A percentile compares a stretch with the other conserved stretches of the same genome.
These are phyloP conservation scores for Moxostoma hubbsi DNA, from an alignment of 2,797 vertebrate species.

Conservation along the genomic window DNA sequence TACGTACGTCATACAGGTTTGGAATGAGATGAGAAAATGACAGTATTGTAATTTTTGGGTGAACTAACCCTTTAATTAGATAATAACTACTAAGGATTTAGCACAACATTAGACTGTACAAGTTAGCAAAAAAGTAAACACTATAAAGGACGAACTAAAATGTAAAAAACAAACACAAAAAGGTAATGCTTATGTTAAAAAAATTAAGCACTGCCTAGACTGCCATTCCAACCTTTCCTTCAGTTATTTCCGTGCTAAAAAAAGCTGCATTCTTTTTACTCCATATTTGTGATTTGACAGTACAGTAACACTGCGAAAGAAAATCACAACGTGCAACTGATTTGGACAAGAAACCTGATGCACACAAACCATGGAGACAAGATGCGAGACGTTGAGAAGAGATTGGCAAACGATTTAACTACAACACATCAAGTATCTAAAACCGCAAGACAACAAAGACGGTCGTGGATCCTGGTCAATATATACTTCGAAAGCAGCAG, in stretches of 20 bases:
- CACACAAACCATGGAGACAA: neutral
- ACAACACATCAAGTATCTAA: neutral
- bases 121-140: slow-evolving; percentile 49
- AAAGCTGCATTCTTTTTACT: neutral
- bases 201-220: slow-evolving; percentile 75
- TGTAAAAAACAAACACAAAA: neutral
- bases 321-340: neutral
- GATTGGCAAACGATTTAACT: neutral
- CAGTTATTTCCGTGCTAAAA: too few species aligned
- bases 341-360: neutral
- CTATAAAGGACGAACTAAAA: slow-evolving; percentile 36
- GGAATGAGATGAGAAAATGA: too few species aligned
- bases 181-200: slow-evolving; percentile 63
- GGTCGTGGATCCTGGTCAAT: neutral
- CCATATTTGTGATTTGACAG: slow-evolving; percentile 40
- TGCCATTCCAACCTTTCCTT: slow-evolving; percentile 48
- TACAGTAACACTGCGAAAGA: slow-evolving; percentile 44
- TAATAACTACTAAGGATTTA: slow-evolving; percentile 22
- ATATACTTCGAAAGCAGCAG: neutral
- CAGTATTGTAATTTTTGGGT: too few species aligned
- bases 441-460: slow-evolving; percentile 16
- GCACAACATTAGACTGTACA: slow-evolving; percentile 20
- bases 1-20: too few species aligned
- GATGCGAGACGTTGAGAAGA: neutral
- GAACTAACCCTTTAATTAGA: neutral